Conservation (phyloP, 2,797 vertebrate species). For the Pithecia hirsuta region DNA sequence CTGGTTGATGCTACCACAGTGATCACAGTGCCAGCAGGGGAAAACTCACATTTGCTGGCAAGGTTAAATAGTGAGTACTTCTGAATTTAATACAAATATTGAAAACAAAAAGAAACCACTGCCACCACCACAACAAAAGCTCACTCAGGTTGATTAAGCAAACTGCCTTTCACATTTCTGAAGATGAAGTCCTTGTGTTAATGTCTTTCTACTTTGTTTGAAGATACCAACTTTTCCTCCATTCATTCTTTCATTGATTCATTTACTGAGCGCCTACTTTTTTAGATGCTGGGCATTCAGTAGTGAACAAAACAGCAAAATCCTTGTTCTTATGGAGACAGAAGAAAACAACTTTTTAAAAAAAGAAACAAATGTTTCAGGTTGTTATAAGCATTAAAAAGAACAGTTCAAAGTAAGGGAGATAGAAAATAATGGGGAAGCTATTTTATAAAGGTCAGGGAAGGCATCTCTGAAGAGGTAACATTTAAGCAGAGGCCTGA, state of each 20-base stretch:
- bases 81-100: constrained; percentile 48
- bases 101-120: constrained; percentile 51
- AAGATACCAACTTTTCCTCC: neutral
- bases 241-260: neutral
- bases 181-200: neutral
- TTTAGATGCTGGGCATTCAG: neutral
- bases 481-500: neutral
- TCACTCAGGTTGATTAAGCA: neutral
- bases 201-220: neutral
- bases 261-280: neutral
- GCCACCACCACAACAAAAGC: neutral
- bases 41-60: constrained; percentile 46
- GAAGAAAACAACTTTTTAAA: neutral
- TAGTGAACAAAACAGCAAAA: neutral
- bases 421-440: neutral
- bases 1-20: constrained; percentile 54
- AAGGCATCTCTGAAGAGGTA: neutral
- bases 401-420: neutral
- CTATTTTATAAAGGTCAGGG: neutral
- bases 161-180: neutral
- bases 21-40: constrained; percentile 35
- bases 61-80: constrained; percentile 33
- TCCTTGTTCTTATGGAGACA: neutral
- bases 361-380: neutral
- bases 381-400: neutral